These are phyloP conservation scores for Macrosteles quadrilineatus DNA, from an alignment of 1,140 invertebrate genomes.

Conservation along the genomic window DNA sequence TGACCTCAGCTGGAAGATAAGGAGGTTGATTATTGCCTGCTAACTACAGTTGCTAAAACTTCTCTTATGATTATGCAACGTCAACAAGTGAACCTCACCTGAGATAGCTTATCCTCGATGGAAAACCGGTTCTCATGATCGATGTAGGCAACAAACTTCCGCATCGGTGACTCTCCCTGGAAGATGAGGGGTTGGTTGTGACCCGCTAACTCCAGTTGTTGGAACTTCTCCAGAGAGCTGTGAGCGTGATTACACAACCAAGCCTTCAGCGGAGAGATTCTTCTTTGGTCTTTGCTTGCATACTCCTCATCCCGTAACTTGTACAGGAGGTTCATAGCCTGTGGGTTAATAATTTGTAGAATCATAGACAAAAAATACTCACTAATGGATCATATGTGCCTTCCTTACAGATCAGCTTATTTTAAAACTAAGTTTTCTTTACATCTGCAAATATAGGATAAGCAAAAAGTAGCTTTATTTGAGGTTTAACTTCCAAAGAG, in stretches of 20 bases:
- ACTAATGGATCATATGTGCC: no score
- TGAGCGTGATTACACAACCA: slow-evolving; percentile 89
- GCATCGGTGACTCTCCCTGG: slow-evolving; percentile 79
- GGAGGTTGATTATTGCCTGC: no score
- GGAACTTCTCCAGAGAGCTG: slow-evolving; percentile 80
- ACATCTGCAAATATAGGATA: no score
- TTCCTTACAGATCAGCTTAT: no score
- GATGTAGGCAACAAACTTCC: slow-evolving; percentile 91
- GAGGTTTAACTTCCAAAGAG: no score
- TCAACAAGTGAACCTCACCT: slow-evolving; percentile 69
- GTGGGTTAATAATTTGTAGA: no score
- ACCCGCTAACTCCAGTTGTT: slow-evolving; percentile 67
- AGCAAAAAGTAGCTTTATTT: no score
- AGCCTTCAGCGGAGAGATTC: slow-evolving; percentile 83
- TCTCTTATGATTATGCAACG: no score
- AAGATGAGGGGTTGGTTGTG: slow-evolving; percentile 78
- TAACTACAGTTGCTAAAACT: no score
- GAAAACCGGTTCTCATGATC: slow-evolving; percentile 90
- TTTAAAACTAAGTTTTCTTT: no score
- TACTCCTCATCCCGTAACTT: slow-evolving; percentile 76
- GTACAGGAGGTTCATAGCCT: slow-evolving; percentile 92
- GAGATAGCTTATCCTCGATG: slow-evolving; percentile 90
- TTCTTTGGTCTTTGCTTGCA: slow-evolving; percentile 66
- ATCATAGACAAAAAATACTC: no score
- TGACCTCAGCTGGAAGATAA: no score